phyloP scores from a whole-genome alignment of 2,797 vertebrate genomes.

The Gallinago nigripennis region DNA sequence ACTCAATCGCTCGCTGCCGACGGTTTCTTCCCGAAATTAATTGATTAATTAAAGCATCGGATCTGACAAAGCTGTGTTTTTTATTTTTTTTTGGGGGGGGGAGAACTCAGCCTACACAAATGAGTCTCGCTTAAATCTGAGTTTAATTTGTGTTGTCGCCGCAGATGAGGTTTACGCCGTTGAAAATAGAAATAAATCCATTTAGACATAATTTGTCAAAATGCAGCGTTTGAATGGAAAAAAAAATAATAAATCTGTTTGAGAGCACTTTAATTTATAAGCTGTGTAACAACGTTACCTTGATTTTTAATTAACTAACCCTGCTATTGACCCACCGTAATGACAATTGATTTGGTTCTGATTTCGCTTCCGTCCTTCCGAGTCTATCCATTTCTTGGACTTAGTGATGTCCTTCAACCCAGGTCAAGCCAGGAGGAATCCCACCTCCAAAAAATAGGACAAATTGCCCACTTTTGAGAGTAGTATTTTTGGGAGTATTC shows the following conservation, averaged over 20 bases:
- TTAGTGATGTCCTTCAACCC: not conserved
- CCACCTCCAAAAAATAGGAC: not conserved
- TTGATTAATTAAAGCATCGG: not conserved
- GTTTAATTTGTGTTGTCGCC: not conserved
- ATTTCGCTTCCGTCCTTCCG: not conserved
- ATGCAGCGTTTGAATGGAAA: not conserved
- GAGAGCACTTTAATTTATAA: not conserved
- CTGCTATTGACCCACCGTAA: not conserved
- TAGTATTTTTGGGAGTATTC: not conserved
- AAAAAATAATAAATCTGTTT: not conserved
- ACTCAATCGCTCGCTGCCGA: not conserved
- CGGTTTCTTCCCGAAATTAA: not conserved
- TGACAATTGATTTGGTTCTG: not conserved
- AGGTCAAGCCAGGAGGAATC: not conserved
- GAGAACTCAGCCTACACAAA: not conserved
- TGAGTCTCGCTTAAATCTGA: not conserved
- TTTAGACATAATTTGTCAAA: not conserved
- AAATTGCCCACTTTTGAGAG: not conserved
- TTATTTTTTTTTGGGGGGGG: not conserved
- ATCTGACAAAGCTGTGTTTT: not conserved
- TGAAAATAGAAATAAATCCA: not conserved
- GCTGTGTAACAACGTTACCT: not conserved
- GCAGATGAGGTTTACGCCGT: not conserved
- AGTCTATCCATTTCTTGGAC: not conserved
- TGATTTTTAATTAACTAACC: not conserved